A percentile compares a stretch with the other conserved stretches of the same genome.
phyloP scores from a whole-genome alignment of 2,888 invertebrate species.

The Microplitis manilae region DNA sequence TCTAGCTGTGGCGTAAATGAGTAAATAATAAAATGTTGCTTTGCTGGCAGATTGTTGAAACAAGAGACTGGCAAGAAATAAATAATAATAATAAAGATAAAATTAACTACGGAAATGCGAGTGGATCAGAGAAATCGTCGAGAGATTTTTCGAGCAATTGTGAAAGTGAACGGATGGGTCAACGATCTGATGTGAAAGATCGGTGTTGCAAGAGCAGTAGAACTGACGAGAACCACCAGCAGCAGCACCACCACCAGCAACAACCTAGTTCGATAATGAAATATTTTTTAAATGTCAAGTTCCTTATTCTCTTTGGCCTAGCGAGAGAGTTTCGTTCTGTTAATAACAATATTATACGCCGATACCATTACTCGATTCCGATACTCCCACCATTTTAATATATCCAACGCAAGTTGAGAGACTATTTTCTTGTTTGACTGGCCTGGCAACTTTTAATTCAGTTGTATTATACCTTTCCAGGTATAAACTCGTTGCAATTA shows the following conservation, averaged over 20 bases:
- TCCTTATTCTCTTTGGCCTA: conserved; percentile 45
- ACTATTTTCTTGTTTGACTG: neutral
- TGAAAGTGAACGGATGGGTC: conserved; percentile 52
- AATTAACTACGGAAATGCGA: conserved; percentile 15
- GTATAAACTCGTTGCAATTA: conserved; percentile 1
- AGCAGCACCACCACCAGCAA: neutral
- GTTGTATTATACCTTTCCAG: neutral
- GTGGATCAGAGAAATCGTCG: conserved; percentile 46
- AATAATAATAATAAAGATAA: conserved; percentile 4
- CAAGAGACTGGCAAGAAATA: neutral
- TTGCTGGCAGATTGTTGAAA: neutral
- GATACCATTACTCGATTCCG: neutral
- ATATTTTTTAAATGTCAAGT: conserved; percentile 43
- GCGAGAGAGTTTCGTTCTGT: neutral
- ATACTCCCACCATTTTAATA: neutral
- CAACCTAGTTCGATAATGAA: conserved; percentile 22
- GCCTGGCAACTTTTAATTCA: neutral
- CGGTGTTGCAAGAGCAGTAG: conserved; percentile 37
- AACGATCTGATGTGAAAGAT: conserved; percentile 36
- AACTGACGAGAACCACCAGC: neutral
- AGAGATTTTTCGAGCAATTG: conserved; percentile 45
- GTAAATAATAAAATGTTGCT: neutral
- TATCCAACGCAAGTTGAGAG: neutral
- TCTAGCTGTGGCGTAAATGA: neutral
- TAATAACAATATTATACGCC: neutral